Conservation (phyloP, 2,888 invertebrate species). For the Cloeon dipterum region DNA sequence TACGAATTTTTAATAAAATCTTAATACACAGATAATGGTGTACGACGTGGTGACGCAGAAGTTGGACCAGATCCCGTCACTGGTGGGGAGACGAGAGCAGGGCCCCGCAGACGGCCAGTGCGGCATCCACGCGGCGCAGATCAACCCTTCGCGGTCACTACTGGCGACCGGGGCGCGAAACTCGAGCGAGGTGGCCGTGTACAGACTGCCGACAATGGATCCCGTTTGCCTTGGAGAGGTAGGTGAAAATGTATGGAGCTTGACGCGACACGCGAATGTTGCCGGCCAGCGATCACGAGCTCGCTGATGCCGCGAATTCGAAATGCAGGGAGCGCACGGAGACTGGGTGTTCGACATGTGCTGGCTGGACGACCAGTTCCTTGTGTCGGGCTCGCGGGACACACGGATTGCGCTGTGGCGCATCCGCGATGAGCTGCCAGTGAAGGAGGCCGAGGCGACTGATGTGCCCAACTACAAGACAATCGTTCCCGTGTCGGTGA, state of each 20-base stretch:
- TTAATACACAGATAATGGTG: constrained; percentile 71
- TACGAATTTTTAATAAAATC: no score
- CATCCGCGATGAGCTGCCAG: constrained; percentile 25
- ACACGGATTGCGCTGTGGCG: constrained; percentile 79
- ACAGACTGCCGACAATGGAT: constrained; percentile 78
- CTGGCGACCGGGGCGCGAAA: constrained; percentile 81
- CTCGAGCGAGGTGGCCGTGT: constrained; percentile 79
- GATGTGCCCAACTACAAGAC: constrained; percentile 14
- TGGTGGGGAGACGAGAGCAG: constrained; percentile 35
- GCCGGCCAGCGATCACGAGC: no score
- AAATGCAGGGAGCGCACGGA: constrained; percentile 45
- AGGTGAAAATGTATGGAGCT: constrained; percentile 26
- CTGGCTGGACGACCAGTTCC: constrained; percentile 88
- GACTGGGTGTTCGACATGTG: constrained; percentile 87
- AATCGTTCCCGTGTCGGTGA: constrained; percentile 42
- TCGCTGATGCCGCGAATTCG: no score
- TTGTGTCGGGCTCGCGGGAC: constrained; percentile 84
- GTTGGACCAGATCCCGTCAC: constrained; percentile 71
- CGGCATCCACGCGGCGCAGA: constrained; percentile 82
- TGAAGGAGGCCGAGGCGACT: not conserved
- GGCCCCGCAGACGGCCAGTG: constrained; percentile 41
- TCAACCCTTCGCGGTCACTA: constrained; percentile 72
- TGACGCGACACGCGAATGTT: no score
- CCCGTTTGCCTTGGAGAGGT: constrained; percentile 81
- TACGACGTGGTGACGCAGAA: constrained; percentile 73